Base-by-base conservation (phyloP, 2,113 vertebrate species). In the Gnathonemus longibarbis region DNA sequence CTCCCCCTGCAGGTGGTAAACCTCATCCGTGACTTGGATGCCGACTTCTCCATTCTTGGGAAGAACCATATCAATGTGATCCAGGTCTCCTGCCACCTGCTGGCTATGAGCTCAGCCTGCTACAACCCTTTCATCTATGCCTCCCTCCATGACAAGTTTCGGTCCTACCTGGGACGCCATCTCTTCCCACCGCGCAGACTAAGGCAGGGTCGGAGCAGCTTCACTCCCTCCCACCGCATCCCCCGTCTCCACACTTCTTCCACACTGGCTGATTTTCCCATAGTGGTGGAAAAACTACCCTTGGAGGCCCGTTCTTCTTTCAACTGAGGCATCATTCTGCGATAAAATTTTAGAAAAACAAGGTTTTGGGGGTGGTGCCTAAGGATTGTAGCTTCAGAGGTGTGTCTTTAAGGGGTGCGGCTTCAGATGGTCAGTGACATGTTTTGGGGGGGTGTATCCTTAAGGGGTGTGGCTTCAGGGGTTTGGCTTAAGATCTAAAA, bases 1-100 rank as follows among this genome's bases (percentile, higher is more conserved):
- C 95, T 98, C 27, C 97, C 97, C 13, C 95, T 98, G 88, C 97
- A 98, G 93, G 96, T 97, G 58, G 95, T 97, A 46, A 97, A 97
- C 91, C 95, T 97, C 91, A 96, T 97, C 92, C 91, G 95, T 31
- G 96, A 97, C 91, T 93, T 97, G 0, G 96, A 97, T 0, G 94
- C 94, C 49, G 95, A 97, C 58, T 96, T 96, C 92, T 88, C 93
- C 86, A 95, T 97, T 90, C 91, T 97, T 88, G 94, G 95, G 92
- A 97, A 97, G 93, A 93, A 92, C 90, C 96, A 97, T 0, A 80
- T 96, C 91, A 96, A 96, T 0, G 95, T 97, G 87, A 94, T 96
- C 90, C 96, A 97, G 92, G 94, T 97, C 89, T 96, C 95, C 0
- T 96, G 96, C 53, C 96, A 96, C 92, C 93, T 96, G 91, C 45